These are phyloP conservation scores for Neuroterus valhalla DNA, from an alignment of 1,140 invertebrate species.

Conservation along the genomic window DNA sequence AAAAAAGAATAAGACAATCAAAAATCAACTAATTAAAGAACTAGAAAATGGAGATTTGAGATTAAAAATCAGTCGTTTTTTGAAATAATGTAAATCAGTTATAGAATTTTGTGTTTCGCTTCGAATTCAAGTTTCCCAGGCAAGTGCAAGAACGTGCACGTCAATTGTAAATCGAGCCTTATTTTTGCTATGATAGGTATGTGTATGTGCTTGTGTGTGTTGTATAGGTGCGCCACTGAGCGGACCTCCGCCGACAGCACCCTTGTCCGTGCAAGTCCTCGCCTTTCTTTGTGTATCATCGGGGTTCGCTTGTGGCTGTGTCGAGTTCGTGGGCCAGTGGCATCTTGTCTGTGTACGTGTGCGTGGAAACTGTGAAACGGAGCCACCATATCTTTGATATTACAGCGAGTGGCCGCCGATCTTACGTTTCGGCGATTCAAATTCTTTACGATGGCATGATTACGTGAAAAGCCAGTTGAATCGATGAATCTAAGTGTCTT, in stretches of 20 bases:
- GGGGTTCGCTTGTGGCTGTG: slow-evolving; percentile 11
- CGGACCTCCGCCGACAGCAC: slow-evolving; percentile 32
- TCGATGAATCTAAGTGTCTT: slow-evolving; percentile 1
- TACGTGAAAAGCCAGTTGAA: not conserved
- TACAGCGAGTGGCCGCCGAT: slow-evolving; percentile 41
- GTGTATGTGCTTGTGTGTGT: not conserved
- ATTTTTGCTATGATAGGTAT: slow-evolving; percentile 8
- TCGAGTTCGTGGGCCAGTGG: slow-evolving; percentile 28
- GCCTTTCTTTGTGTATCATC: not conserved
- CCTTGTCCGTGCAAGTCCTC: slow-evolving; percentile 32
- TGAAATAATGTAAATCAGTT: no score
- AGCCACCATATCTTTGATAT: slow-evolving; percentile 60
- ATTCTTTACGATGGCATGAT: slow-evolving; percentile 13
- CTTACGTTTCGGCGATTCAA: slow-evolving; percentile 27
- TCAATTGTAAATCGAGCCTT: slow-evolving; percentile 15
- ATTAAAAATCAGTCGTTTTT: no score
- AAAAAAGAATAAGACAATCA: no score
- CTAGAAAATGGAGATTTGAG: no score
- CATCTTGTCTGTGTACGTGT: slow-evolving; percentile 34
- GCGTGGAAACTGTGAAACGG: slow-evolving; percentile 55
- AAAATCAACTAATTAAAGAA: no score
- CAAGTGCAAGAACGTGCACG: slow-evolving; percentile 11
- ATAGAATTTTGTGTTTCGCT: not conserved
- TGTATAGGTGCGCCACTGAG: not conserved
- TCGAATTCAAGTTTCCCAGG: not conserved